Conservation (phyloP, 2,888 invertebrate species). For the Dryadula phaetusa region DNA sequence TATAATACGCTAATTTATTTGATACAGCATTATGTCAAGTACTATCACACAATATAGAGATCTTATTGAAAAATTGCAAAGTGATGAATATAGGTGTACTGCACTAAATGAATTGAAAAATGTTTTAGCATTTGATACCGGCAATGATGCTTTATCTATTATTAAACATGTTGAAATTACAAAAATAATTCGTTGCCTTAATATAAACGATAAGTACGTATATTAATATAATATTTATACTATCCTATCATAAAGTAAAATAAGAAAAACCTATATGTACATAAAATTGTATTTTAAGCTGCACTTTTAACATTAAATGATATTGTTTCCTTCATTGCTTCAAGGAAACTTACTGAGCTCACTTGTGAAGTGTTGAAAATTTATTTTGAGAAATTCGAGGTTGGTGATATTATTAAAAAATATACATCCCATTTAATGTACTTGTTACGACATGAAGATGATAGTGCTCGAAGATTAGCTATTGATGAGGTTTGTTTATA, state of each 20-base stretch:
- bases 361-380: constrained; percentile 87
- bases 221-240: too few species aligned
- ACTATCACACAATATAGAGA: constrained; percentile 58
- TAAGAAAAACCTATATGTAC: too few species aligned
- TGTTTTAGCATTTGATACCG: constrained; percentile 61
- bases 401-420: constrained; percentile 84
- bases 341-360: constrained; percentile 84
- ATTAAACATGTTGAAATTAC: constrained; percentile 79
- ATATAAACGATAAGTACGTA: constrained; percentile 72
- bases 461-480: constrained; percentile 86
- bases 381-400: constrained; percentile 86
- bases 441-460: constrained; percentile 85
- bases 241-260: too few species aligned
- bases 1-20: constrained; percentile 1
- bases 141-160: constrained; percentile 57
- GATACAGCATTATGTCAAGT: constrained; percentile 53
- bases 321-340: neutral
- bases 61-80: constrained; percentile 61
- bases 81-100: constrained; percentile 61
- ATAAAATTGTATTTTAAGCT: too few species aligned
- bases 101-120: constrained; percentile 71
- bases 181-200: constrained; percentile 86
- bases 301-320: constrained; percentile 11
- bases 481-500: constrained; percentile 79
- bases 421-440: constrained; percentile 85